Percentiles rank a stretch among this genome's conserved stretches.
These are phyloP conservation scores for Chaetodon trifascialis DNA, from an alignment of 2,113 vertebrate genomes.

Conservation along the genomic window DNA sequence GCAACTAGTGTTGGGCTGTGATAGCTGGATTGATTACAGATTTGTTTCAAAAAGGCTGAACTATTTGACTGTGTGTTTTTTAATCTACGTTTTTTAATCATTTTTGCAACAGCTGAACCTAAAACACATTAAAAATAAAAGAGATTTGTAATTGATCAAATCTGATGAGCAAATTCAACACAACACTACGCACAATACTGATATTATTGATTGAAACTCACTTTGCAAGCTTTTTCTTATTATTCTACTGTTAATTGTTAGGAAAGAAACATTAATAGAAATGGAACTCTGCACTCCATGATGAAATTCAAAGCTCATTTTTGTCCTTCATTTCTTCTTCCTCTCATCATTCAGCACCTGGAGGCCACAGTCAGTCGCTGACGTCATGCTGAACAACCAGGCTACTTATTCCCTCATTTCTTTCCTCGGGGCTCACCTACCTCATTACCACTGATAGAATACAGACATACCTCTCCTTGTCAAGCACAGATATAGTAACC, in stretches of 20 bases:
- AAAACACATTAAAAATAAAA: neutral
- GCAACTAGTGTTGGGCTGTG: neutral
- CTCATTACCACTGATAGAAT: constrained; percentile 27
- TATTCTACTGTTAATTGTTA: neutral
- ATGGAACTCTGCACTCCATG: neutral
- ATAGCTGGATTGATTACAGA: neutral
- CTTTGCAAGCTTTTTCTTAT: neutral
- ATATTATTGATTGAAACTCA: neutral
- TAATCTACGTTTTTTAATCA: no score
- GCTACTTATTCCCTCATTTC: constrained; percentile 29
- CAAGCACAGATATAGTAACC: neutral
- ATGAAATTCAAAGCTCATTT: constrained; percentile 4
- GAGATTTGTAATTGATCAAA: no score
- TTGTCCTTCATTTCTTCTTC: neutral
- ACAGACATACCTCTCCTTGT: constrained; percentile 6
- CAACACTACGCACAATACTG: neutral
- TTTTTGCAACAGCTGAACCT: neutral
- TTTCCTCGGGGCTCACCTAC: constrained; percentile 11
- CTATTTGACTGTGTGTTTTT: no score
- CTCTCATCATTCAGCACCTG: constrained; percentile 30
- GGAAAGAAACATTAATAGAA: neutral
- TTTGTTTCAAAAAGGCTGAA: neutral
- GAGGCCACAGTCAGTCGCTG: constrained; percentile 8
- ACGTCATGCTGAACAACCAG: constrained; percentile 36
- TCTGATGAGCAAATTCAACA: neutral